Evolutionary conservation across 1,140 invertebrate genomes (phyloP).

Genomic region (Leptinotarsa lineolata): DNA sequence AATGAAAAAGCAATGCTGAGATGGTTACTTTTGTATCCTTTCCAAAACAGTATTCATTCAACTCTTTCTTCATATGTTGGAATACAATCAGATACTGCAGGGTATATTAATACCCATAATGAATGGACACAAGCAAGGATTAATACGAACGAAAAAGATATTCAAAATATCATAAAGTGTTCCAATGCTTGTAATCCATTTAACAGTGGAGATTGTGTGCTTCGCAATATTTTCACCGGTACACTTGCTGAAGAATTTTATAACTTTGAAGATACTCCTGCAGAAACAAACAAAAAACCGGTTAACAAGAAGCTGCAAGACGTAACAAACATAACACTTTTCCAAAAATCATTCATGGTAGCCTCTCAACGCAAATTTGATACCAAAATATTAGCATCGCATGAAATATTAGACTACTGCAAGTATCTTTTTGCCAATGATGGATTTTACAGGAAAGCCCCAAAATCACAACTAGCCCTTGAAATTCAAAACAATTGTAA

Average conservation of each 20-base stretch:
- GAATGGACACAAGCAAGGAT: conserved; percentile 46
- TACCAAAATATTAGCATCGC: conserved; percentile 36
- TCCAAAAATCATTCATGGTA: conserved; percentile 35
- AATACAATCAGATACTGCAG: conserved; percentile 5
- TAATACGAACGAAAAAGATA: conserved; percentile 41
- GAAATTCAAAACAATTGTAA: conserved; percentile 39
- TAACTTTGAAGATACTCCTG: no score
- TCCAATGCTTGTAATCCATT: conserved; percentile 35
- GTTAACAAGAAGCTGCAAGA: conserved; percentile 36
- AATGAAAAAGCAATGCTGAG: conserved; percentile 39
- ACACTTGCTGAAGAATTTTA: conserved; percentile 44
- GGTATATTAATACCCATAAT: conserved; percentile 47
- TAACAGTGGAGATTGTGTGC: conserved; percentile 27
- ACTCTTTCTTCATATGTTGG: conserved; percentile 19
- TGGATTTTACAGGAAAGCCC: conserved; percentile 37
- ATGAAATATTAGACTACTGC: conserved; percentile 35
- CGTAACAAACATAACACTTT: conserved; percentile 36
- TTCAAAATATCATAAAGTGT: conserved; percentile 40
- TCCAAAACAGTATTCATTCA: conserved; percentile 30
- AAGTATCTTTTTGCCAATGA: conserved; percentile 37
- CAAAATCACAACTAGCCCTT: conserved; percentile 34
- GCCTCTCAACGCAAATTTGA: conserved; percentile 37
- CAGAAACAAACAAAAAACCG: conserved; percentile 30
- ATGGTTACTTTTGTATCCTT: conserved; percentile 44
- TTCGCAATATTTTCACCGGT: conserved; percentile 38